A percentile compares a stretch with the other conserved stretches of the same genome.
These are phyloP conservation scores for Diachasma alloeum DNA, from an alignment of 1,140 invertebrate genomes.

Conservation along the genomic window DNA sequence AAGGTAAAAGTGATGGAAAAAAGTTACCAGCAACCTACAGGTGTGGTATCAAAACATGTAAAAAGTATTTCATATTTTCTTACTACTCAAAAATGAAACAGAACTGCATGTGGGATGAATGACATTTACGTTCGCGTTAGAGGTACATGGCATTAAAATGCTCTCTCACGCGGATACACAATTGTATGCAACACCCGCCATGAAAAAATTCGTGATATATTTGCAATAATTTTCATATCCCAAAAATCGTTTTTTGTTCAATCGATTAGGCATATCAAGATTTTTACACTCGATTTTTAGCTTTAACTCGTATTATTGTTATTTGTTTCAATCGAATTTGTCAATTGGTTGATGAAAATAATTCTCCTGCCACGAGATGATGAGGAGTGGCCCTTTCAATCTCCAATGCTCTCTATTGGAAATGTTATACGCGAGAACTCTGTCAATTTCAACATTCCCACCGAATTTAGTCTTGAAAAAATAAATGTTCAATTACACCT, in stretches of 20 bases:
- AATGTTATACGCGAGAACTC: neutral
- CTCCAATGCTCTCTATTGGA: neutral
- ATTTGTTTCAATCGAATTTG: neutral
- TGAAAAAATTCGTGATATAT: neutral
- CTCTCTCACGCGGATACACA: neutral
- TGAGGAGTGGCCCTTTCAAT: neutral
- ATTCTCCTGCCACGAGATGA: neutral
- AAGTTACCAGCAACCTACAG: constrained; percentile 75
- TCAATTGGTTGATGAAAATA: neutral
- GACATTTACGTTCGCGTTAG: constrained; percentile 60
- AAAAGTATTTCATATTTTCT: constrained; percentile 85
- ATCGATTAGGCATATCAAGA: neutral
- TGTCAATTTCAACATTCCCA: neutral
- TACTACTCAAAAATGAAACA: constrained; percentile 85
- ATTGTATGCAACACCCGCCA: neutral
- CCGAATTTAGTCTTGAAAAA: neutral
- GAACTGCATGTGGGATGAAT: constrained; percentile 89
- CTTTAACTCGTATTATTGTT: neutral
- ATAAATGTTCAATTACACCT: neutral
- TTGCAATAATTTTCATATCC: neutral
- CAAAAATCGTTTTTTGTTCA: neutral
- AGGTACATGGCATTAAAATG: no score
- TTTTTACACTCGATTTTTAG: neutral
- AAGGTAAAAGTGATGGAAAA: constrained; percentile 73
- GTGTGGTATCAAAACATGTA: constrained; percentile 95